Evolutionary conservation across 2,888 invertebrate species (phyloP).

Genomic region (Hirtodrosophila trivittata): DNA sequence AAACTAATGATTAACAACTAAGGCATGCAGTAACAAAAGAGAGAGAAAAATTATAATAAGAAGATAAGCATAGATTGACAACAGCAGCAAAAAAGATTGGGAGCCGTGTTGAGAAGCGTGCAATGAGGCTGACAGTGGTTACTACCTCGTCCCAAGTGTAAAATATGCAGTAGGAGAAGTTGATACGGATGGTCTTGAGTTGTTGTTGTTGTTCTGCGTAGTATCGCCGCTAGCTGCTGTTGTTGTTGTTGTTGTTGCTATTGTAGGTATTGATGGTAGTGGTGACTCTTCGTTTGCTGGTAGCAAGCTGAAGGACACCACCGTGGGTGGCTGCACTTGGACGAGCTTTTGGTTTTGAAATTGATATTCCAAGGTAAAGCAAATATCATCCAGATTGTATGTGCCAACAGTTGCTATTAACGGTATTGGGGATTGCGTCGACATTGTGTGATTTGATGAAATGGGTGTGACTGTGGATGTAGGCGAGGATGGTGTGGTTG

Average conservation of each 20-base stretch:
- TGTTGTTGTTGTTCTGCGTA: conserved; percentile 33
- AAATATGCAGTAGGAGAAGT: conserved; percentile 59
- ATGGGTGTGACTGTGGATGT: conserved; percentile 46
- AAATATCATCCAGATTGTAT: conserved; percentile 75
- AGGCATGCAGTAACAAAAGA: conserved; percentile 1
- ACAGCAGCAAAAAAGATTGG: conserved; percentile 2
- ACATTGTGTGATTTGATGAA: conserved; percentile 37
- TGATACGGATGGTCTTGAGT: conserved; percentile 32
- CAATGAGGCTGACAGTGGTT: conserved; percentile 35
- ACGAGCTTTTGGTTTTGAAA: conserved; percentile 82
- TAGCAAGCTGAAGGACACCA: conserved; percentile 68
- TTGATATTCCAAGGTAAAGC: conserved; percentile 82
- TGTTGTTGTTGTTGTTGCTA: conserved; percentile 22
- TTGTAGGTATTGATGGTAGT: conserved; percentile 16
- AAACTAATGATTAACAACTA: conserved; percentile 1
- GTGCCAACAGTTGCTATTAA: conserved; percentile 47
- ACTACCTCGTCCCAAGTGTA: conserved; percentile 78
- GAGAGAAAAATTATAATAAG: conserved; percentile 7
- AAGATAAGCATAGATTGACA: conserved; percentile 2
- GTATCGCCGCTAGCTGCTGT: conserved; percentile 21
- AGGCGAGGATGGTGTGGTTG: conserved; percentile 37
- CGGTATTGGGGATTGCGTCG: conserved; percentile 34
- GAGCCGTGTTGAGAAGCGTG: conserved; percentile 32
- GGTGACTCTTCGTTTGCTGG: conserved; percentile 41
- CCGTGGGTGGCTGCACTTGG: conserved; percentile 81